phyloP scores from a whole-genome alignment of 2,113 vertebrate genomes.

The Sterna hirundo region DNA sequence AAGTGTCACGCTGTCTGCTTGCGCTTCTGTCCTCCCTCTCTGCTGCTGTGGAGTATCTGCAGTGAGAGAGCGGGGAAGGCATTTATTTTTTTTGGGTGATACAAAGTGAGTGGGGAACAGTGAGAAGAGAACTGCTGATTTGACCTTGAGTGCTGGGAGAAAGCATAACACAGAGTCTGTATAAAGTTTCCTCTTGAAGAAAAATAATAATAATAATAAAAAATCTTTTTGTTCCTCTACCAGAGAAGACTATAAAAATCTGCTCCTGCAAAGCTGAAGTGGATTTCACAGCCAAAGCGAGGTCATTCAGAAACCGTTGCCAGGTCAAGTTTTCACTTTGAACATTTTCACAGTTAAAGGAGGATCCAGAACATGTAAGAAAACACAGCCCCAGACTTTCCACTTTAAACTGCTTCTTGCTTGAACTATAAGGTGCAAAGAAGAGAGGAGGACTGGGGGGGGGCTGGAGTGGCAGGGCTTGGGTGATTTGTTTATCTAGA shows the following conservation, averaged over 20 bases:
- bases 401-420: constrained; percentile 26
- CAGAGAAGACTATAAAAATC: constrained; percentile 56
- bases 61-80: neutral
- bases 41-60: neutral
- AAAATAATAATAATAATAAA: constrained; percentile 50
- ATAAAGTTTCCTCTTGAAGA: constrained; percentile 49
- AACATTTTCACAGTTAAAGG: constrained; percentile 62
- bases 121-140: neutral
- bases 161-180: constrained; percentile 37
- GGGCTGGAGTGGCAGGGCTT: neutral
- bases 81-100: neutral
- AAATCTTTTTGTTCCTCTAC: constrained; percentile 56
- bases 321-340: constrained; percentile 66
- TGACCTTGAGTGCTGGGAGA: constrained; percentile 24
- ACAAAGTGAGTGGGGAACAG: constrained; percentile 16
- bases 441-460: neutral
- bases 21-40: neutral
- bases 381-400: constrained; percentile 35
- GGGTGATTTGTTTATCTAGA: constrained; percentile 43
- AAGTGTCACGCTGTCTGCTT: neutral
- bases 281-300: constrained; percentile 60
- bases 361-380: constrained; percentile 31
- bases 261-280: constrained; percentile 56
- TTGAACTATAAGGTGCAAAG: constrained; percentile 35
- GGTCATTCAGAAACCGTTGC: constrained; percentile 57